phyloP scores from a whole-genome alignment of 2,888 invertebrate genomes.

The Eurytoma californica region DNA sequence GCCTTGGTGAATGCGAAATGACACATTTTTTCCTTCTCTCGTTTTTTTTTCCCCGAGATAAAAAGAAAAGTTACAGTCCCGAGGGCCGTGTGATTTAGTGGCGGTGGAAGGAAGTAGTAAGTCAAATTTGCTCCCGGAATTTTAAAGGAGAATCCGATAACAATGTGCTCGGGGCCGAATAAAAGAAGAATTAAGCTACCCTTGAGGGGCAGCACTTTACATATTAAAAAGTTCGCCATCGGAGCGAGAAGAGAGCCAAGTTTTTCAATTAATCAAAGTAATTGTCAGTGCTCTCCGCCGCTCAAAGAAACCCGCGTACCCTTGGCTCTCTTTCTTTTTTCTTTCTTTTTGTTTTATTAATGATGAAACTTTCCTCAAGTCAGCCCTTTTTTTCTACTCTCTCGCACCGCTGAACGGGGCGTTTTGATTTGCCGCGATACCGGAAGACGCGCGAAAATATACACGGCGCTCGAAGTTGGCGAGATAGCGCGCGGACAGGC shows the following conservation, averaged over 20 bases:
- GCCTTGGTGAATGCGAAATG: neutral
- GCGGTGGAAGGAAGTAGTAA: constrained; percentile 13
- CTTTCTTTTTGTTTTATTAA: too few relatives aligned
- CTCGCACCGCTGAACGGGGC: too few relatives aligned
- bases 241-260: neutral
- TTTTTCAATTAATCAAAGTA: constrained; percentile 44
- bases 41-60: neutral
- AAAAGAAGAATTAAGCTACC: constrained; percentile 20
- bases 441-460: too few relatives aligned
- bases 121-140: constrained; percentile 15
- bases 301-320: neutral
- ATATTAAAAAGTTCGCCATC: constrained; percentile 45
- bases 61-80: constrained; percentile 13
- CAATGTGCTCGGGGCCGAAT: constrained; percentile 13
- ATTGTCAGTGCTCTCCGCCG: neutral
- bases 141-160: constrained; percentile 19
- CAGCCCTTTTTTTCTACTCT: too few relatives aligned
- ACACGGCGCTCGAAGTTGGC: too few relatives aligned
- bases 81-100: neutral
- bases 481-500: too few relatives aligned
- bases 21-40: neutral
- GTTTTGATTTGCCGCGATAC: too few relatives aligned
- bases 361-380: too few relatives aligned
- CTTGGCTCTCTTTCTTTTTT: too few relatives aligned
- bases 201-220: constrained; percentile 26